A percentile compares a stretch with the other conserved stretches of the same genome.
Conservation (phyloP, 2,888 invertebrate genomes). For the Noctua janthina region DNA sequence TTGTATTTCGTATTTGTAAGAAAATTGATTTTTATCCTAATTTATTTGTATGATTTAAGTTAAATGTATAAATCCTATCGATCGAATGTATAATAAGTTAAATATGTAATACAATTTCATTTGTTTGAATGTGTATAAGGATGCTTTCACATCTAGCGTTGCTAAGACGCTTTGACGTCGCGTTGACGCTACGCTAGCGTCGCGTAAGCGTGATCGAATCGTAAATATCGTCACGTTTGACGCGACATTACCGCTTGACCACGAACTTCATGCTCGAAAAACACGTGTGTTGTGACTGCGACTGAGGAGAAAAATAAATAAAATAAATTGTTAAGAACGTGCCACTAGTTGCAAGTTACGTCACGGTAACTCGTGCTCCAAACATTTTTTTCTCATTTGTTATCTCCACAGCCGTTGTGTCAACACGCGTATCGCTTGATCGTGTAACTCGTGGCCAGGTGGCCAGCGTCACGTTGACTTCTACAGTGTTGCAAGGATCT, state of each 20-base stretch:
- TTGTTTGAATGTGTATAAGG: conserved; percentile 44
- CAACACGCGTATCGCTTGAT: not conserved
- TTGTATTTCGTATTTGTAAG: conserved; percentile 3
- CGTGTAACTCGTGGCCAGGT: not conserved
- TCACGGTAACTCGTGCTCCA: not conserved
- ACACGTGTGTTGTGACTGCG: not conserved
- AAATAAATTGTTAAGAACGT: no score
- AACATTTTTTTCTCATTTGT: not conserved
- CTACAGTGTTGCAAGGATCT: not conserved
- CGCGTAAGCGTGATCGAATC: not conserved
- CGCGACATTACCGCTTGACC: not conserved
- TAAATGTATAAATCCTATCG: conserved; percentile 38
- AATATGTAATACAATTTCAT: conserved; percentile 22
- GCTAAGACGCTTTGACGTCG: not conserved
- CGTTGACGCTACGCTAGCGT: not conserved
- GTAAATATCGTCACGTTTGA: not conserved
- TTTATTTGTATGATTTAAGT: conserved; percentile 4
- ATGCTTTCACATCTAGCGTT: conserved; percentile 24
- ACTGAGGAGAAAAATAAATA: not conserved
- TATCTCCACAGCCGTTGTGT: not conserved
- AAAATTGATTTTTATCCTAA: conserved; percentile 1
- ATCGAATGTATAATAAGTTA: conserved; percentile 43
- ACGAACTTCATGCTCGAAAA: not conserved
- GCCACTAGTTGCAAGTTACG: no score
- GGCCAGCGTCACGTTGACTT: not conserved